Conservation (phyloP, 2,888 invertebrate species). For the Hemistola chrysoprasaria region DNA sequence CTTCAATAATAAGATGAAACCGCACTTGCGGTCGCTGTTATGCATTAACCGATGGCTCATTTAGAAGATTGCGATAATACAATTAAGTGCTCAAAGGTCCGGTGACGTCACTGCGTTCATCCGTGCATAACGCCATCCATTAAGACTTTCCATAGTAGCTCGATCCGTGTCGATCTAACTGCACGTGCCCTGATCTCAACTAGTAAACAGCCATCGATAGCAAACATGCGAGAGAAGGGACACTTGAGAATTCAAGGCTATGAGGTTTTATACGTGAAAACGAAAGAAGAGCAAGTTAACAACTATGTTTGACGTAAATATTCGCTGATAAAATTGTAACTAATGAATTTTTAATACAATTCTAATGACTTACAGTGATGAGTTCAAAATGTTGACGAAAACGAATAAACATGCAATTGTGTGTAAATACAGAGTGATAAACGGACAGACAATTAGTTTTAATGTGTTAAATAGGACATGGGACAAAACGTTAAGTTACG, state of each 20-base stretch:
- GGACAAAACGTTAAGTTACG: slow-evolving; percentile 40
- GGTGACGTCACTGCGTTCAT: slow-evolving; percentile 33
- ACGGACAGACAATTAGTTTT: slow-evolving; percentile 33
- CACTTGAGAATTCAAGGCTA: slow-evolving; percentile 6
- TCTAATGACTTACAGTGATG: slow-evolving; percentile 24
- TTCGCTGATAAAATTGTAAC: no score
- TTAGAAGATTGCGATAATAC: slow-evolving; percentile 1
- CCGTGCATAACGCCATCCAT: slow-evolving; percentile 37
- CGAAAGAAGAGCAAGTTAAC: background rate
- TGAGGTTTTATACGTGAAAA: slow-evolving; percentile 1
- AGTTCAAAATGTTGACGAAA: slow-evolving; percentile 49
- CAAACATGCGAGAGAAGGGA: slow-evolving; percentile 7
- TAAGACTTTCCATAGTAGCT: slow-evolving; percentile 39
- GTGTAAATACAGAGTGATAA: slow-evolving; percentile 40
- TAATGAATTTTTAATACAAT: slow-evolving; percentile 20
- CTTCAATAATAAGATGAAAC: no score
- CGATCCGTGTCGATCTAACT: slow-evolving; percentile 24
- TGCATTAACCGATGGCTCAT: background rate
- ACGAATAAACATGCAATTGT: slow-evolving; percentile 41
- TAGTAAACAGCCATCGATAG: slow-evolving; percentile 5
- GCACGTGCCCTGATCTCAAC: slow-evolving; percentile 33
- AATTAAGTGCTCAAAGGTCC: slow-evolving; percentile 17
- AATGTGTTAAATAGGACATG: slow-evolving; percentile 35
- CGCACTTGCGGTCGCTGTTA: background rate
- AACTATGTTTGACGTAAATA: no score